Evolutionary conservation across 2,888 invertebrate genomes (phyloP), one percentile per base, ranked within the genome.

Genomic region (Sminthurides aquaticus): DNA sequence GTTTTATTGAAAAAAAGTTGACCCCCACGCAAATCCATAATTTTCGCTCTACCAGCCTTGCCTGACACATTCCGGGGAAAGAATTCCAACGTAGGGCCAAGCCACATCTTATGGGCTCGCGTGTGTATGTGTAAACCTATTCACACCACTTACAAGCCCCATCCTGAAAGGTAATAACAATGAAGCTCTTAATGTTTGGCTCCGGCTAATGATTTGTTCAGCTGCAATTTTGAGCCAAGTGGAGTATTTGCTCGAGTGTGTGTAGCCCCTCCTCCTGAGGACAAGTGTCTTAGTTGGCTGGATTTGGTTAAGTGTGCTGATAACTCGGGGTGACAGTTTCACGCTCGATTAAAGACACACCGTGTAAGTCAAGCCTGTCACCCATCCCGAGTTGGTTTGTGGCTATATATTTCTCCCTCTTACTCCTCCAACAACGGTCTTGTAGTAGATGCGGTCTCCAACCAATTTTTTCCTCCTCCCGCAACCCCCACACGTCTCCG

Each of bases 291-390:
- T 34, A 34, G 43, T 34, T 34, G 43, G 43, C 43, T 52, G 24
- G 34, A 28, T 24, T 55, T 29, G 26, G 43, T 49, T 57, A 65
- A 66, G 67, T 67, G 67, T 65, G 66, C 62, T 71, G 70, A 71
- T 71, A 68, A 70, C 66, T 67, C 68, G 66, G 63, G 66, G 67
- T 71, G 71, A 71, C 71, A 71, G 69, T 71, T 71, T 71, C 68
- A 71, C 70, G 69, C 68, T 69, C 71, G 68, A 71, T 71, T 71
- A 69, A 71, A 70, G 64, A 66, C 65, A 69, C 67, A 67, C 66
- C 57, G 64, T 61, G 65, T 65, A 66, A 55, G 34, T 24, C 34
- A 59, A 43, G 43, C 28, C 22, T 22, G 24, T 59, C 59, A 15
- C 24, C 55, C 55, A 15, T 55, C 55, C 55, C 55, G 22, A 22